Base-by-base conservation (phyloP, 2,888 invertebrate genomes). In the Phlogophora meticulosa region DNA sequence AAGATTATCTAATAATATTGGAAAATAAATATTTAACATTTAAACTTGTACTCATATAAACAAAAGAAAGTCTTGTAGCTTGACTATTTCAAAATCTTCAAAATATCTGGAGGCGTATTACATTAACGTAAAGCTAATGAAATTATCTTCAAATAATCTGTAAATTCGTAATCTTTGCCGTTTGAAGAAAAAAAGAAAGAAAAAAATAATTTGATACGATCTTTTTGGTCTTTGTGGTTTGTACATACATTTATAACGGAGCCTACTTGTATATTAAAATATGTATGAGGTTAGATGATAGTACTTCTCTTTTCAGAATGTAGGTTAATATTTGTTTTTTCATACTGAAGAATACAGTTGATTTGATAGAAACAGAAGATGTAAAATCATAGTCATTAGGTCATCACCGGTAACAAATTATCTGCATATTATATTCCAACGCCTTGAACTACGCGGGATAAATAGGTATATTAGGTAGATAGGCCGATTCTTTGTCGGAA, bases 111-210 rank as follows among this genome's bases (percentile, higher is more conserved):
- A 63, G 57, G 52, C 60, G 15, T 58, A 48, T 56, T 59, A 64
- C 57, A 52, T 64, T 61, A 60, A 71, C 43, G 20, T 52, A 70
- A 60, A 55, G 13, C 45, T 60, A 62, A 58, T 71, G 55, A 59
- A 74, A 61, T 72, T 69, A 72, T 68, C 55, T 62, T 68, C 20
- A 48, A 59, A 77, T 69, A 64, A 67, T 65, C 61, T 55, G 10
- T 22, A 60, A 64, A 56, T 62, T 71, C 36, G 22, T 68, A 62
- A 63, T 53, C 36, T 52, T 51, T 42, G 51, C 48, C 58, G 49
- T 71, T 65, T 71, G 72, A 75, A 62, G 56, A 57, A 62, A 67
- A 49, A n/a, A 28, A 61, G 7, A 65, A 59, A 61, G 42, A 58
- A 62, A 58, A 62, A 52, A 63, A 52, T 57, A 65, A 76, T 76